Base-by-base conservation (phyloP, 2,113 vertebrate genomes). In the Dromaius novaehollandiae region DNA sequence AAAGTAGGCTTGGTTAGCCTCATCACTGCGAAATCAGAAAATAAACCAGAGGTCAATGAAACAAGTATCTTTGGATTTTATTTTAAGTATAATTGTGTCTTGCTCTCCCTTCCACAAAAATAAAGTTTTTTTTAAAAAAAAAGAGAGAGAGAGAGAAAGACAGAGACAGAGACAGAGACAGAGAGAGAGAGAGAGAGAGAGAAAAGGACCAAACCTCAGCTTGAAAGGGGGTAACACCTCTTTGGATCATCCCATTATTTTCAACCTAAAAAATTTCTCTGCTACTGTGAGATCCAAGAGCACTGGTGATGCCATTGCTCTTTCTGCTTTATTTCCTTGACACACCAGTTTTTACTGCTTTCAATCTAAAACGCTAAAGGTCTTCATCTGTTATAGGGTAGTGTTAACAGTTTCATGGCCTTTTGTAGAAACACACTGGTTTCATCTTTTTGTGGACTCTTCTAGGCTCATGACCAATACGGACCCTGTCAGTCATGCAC, bases 1-100 rank as follows among this genome's bases (percentile, higher is more conserved):
- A 99, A 99, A 11, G 99, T 99, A 46, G 99, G 99, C 94, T 99
- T 99, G 18, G 99, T 99, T 90, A 99, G 97, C 70, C 99, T 98
- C 99, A 99, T 99, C 97, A 99, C 99, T 99, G 97, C 32, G 89
- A 98, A 97, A 90, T 48, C 71, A 97, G 87, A 95, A 79, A 87
- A 81, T 19, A 92, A 88, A 80, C 40, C 24, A 89, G 10, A 46
- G 10, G 44, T 89, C n/a, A 91, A 71, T 48, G 7, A 65, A 86
- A 71, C 3, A 30, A 56, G 10, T 32, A 25, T 42, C 80, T 64
- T 38, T 3, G 9, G 11, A 9, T 51, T 24, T 21, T 55, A 74
- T 80, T 73, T 5, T 1, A 56, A 38, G 21, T 28, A 68, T n/a
- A 51, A 50, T 42, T 91, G 74, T 69, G 13, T 32, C 20, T 69